Evolutionary conservation across 2,113 vertebrate species (phyloP), one percentile per base, ranked within the genome.

Genomic region (Steatornis caripensis): DNA sequence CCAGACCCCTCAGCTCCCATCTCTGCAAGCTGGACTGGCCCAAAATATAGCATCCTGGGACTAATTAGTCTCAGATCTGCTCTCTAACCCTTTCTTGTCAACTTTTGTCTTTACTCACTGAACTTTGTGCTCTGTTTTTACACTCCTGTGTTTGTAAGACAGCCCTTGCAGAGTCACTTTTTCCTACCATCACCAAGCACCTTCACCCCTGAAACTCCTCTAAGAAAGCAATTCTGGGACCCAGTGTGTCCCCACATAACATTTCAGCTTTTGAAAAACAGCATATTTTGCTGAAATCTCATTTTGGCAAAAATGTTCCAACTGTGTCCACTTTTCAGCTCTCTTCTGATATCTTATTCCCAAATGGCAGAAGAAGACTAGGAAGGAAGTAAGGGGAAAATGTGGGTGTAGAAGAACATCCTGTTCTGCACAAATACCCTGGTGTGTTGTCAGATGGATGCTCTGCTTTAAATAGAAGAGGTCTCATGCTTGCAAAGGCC

Each of bases 391-490:
- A 60, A 90, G 9, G 71, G 82, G 79, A 88, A 96, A 96, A 96
- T 84, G 95, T 96, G 95, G 96, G 90, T 94, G 96, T 94, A 96
- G 90, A 75, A 86, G 95, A 93, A 96, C 96, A 92, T 96, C 96
- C 96, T 97, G 96, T 97, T 93, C 95, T 96, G n/a, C 78, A 91
- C 49, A 80, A 96, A 96, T 96, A 92, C 95, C 86, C 93, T 95
- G 90, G 85, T 95, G 96, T 81, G 92, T 53, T 96, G 88, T 97
- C 95, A 96, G 93, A 97, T 92, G 96, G 90, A 96, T 84, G 57
- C 85, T 94, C 90, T 89, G 90, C 93, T 96, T 97, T 96, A 97
- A 97, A 97, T 96, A 97, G 95, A 93, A 95, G 49, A 96, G 87
- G 85, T 93, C 93, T 88, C 88, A 74, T 53, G 60, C 64, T 89